A percentile compares a stretch with the other conserved stretches of the same genome.
These are phyloP conservation scores for Onychorhynchus coronatus DNA, from an alignment of 2,113 vertebrate genomes.

Conservation along the genomic window DNA sequence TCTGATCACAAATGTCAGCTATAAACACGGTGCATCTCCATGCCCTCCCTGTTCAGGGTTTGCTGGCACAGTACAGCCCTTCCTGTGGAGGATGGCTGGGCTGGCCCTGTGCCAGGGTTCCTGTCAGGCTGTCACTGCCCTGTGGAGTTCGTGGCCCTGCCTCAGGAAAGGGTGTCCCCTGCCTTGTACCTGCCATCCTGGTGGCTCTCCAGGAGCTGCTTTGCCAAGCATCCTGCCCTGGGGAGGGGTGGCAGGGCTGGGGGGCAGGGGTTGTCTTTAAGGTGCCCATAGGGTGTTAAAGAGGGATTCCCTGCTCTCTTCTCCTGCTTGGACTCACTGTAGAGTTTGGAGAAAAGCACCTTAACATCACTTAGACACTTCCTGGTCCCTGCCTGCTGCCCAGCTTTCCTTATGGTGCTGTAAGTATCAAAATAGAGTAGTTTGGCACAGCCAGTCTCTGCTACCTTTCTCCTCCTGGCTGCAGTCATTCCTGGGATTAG, in stretches of 20 bases:
- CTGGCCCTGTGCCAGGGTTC: not conserved
- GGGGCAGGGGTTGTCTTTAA: not conserved
- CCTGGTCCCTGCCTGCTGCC: not conserved
- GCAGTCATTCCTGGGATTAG: not conserved
- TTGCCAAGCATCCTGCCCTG: not conserved
- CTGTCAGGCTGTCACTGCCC: not conserved
- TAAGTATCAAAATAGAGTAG: not conserved
- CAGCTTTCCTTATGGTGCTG: not conserved
- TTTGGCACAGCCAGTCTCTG: not conserved
- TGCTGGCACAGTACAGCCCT: not conserved
- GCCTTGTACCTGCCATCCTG: not conserved
- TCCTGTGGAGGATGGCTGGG: not conserved
- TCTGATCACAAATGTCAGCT: accelerated
- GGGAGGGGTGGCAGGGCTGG: not conserved
- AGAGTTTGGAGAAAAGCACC: not conserved
- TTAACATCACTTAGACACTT: not conserved
- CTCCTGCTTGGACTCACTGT: not conserved
- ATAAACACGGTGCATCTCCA: not conserved
- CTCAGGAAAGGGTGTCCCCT: not conserved
- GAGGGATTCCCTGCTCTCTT: not conserved
- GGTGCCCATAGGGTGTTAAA: not conserved
- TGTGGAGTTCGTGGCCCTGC: not conserved
- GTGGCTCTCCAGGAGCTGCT: not conserved
- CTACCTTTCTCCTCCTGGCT: not conserved
- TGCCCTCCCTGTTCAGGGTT: not conserved